phyloP scores from a whole-genome alignment of 2,888 invertebrate genomes.

The Acleris literana region DNA sequence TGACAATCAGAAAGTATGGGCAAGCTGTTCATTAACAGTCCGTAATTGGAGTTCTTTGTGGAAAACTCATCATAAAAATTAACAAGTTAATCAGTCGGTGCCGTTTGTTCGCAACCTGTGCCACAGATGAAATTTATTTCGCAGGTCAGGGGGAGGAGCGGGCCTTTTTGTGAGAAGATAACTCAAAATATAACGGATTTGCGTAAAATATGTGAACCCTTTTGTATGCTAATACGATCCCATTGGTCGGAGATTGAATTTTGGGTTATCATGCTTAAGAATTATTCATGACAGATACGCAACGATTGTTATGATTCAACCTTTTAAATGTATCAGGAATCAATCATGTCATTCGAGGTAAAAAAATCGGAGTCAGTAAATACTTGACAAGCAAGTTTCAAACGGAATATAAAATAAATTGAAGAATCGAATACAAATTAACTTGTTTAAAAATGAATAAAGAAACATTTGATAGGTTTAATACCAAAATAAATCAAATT shows the following conservation, averaged over 20 bases:
- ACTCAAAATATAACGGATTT: slow-evolving; percentile 81
- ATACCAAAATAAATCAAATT: neutral
- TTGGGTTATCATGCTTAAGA: slow-evolving; percentile 78
- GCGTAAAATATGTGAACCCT: slow-evolving; percentile 83
- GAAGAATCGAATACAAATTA: slow-evolving; percentile 6
- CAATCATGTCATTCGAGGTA: slow-evolving; percentile 13
- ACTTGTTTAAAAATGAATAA: neutral
- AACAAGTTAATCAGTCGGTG: slow-evolving; percentile 50
- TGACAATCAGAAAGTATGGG: slow-evolving; percentile 17
- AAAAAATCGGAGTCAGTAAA: neutral
- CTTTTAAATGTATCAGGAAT: slow-evolving; percentile 11
- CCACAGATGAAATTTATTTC: slow-evolving; percentile 68
- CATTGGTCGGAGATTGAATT: slow-evolving; percentile 83
- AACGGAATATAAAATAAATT: slow-evolving; percentile 2
- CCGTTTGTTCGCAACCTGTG: slow-evolving; percentile 53
- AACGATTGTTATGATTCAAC: slow-evolving; percentile 61
- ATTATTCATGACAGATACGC: slow-evolving; percentile 77
- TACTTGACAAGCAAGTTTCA: neutral
- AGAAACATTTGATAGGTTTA: neutral
- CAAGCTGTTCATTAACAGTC: slow-evolving; percentile 19
- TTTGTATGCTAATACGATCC: slow-evolving; percentile 83
- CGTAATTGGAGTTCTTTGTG: slow-evolving; percentile 31
- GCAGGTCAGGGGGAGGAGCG: slow-evolving; percentile 70
- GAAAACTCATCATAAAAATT: slow-evolving; percentile 32
- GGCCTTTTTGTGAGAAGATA: slow-evolving; percentile 74